Percentiles rank a stretch among this genome's conserved stretches.
These are phyloP conservation scores for Oophaga pumilio DNA, from an alignment of 2,113 vertebrate species.

Conservation along the genomic window DNA sequence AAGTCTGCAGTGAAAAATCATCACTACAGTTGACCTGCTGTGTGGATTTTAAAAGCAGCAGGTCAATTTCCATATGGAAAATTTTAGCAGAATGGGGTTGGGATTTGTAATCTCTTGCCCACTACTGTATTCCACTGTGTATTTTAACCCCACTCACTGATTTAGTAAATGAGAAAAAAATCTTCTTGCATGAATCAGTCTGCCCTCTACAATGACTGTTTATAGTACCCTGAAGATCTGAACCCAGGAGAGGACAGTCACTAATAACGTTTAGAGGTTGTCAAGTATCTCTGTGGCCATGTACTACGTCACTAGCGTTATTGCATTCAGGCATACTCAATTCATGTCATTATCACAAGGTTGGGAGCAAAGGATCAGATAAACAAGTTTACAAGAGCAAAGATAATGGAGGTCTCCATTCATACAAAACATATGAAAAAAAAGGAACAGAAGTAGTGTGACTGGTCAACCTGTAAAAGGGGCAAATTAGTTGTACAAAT, in stretches of 20 bases:
- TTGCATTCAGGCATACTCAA: constrained; percentile 12
- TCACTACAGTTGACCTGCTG: no score
- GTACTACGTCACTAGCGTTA: constrained; percentile 6
- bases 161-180: not conserved
- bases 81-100: no score
- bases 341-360: constrained; percentile 7
- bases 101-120: no score
- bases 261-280: constrained; percentile 5
- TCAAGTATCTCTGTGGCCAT: not conserved
- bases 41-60: no score
- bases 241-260: constrained; percentile 17
- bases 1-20: no score
- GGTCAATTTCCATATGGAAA: no score
- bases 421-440: not conserved
- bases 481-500: no score
- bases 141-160: not conserved
- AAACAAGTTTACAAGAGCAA: not conserved
- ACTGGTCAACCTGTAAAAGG: no score
- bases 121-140: no score
- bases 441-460: not conserved
- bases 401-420: not conserved
- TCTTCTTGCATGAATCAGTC: not conserved
- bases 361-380: not conserved
- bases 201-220: not conserved
- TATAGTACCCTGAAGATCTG: not conserved